A percentile compares a stretch with the other conserved stretches of the same genome.
Evolutionary conservation across 92 coral and sea anemone species (phyloP).

Genomic region (Actinernus sp.): DNA sequence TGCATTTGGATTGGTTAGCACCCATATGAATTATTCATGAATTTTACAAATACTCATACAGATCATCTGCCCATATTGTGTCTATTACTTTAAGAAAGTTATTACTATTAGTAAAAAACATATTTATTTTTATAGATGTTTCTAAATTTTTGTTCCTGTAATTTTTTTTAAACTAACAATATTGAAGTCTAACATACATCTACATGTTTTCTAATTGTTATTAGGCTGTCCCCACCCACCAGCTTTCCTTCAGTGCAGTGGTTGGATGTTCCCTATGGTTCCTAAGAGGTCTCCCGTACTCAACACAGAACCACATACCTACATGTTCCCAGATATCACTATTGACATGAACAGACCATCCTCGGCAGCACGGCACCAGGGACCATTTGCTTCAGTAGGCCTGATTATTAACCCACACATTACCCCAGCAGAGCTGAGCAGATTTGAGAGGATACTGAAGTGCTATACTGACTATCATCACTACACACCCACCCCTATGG

Average conservation of each 20-base stretch:
- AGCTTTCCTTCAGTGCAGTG: conserved; percentile 95
- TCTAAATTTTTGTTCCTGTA: too few relatives aligned
- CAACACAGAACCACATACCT: conserved; percentile 96
- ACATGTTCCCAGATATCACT: conserved; percentile 95
- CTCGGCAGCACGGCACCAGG: conserved; percentile 60
- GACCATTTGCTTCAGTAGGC: conserved; percentile 93
- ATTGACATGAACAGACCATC: conserved; percentile 64
- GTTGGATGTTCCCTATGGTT: conserved; percentile 98
- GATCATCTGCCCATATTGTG: too few relatives aligned
- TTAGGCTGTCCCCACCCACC: conserved; percentile 75
- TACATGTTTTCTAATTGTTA: neutral
- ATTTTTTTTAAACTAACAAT: too few relatives aligned
- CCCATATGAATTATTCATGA: too few relatives aligned
- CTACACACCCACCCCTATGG: conserved; percentile 76
- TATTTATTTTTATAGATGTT: too few relatives aligned
- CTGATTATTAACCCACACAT: conserved; percentile 84
- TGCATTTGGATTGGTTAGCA: too few relatives aligned
- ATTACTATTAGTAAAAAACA: too few relatives aligned
- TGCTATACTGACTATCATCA: conserved; percentile 94
- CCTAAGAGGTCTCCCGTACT: conserved; percentile 95
- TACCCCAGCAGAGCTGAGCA: conserved; percentile 58
- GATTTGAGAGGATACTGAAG: conserved; percentile 91
- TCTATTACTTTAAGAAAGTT: too few relatives aligned
- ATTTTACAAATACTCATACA: too few relatives aligned
- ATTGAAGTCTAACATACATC: too few relatives aligned